Base-by-base conservation (phyloP, 2,888 invertebrate species). In the Hypsopygia costalis region DNA sequence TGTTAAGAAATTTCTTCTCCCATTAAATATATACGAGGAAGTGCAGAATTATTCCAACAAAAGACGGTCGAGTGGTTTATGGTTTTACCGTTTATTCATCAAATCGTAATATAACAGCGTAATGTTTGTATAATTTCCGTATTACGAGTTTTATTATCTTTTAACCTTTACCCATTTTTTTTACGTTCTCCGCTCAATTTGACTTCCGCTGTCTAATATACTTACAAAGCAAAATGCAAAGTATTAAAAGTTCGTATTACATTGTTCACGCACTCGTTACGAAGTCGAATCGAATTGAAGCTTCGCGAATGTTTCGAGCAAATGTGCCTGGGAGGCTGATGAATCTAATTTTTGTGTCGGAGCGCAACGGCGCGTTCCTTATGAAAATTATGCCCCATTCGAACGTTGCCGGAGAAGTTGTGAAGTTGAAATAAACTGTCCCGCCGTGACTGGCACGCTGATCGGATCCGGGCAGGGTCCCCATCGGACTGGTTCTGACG, bases 341-440 rank as follows among this genome's bases (percentile, higher is more conserved):
- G 80, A 86, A 85, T 83, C 81, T 80, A 86, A 83, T 86, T 87
- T 80, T 81, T 82, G 76, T 61, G 71, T 68, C 67, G 69, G 57
- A 61, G 72, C 64, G 70, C 71, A 74, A 57, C 62, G 64, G 71
- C 70, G 76, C 70, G 76, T 76, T 81, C 69, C 74, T 80, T 83
- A 82, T 81, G 82, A 86, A 86, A 85, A 86, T 86, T 85, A 85
- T 83, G 79, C 82, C 69, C 81, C 78, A 77, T 85, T 81, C 69
- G 80, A 85, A 81, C 77, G 77, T 67, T 63, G 62, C 59, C 63
- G 65, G 65, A 64, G 69, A 76, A 85, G 80, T 87, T 85, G 75
- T 72, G 77, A 82, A 85, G 81, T 83, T 81, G 75, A 75, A 83
- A 85, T 81, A 85, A 86, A 87, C 85, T 82, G 86, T 80, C 78